phyloP scores from a whole-genome alignment of 2,888 invertebrate species.

The Carabus problematicus region DNA sequence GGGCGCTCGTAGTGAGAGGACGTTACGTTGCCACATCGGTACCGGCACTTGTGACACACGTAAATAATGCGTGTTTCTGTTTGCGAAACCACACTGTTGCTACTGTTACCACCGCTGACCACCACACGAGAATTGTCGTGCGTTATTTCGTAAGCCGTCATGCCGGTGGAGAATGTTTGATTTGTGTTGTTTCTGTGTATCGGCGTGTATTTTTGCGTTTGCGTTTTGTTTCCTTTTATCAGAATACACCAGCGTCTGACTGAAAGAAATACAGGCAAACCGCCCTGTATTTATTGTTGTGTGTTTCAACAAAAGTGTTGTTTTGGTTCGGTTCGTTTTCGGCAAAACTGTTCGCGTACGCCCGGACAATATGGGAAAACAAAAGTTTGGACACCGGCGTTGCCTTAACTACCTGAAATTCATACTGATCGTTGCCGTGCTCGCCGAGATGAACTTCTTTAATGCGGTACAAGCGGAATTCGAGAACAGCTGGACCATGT shows the following conservation, averaged over 20 bases:
- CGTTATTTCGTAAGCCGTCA: not conserved
- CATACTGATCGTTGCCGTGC: constrained; percentile 50
- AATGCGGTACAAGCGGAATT: constrained; percentile 58
- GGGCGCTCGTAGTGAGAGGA: constrained; percentile 2
- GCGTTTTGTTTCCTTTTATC: not conserved
- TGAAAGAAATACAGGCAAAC: not conserved
- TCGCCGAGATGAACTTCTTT: constrained; percentile 49
- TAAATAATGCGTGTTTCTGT: constrained; percentile 24
- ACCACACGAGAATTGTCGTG: constrained; percentile 13
- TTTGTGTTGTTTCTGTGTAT: constrained; percentile 10
- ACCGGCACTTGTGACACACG: not conserved
- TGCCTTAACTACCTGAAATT: constrained; percentile 45
- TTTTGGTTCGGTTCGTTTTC: constrained; percentile 10
- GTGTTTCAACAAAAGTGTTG: not conserved
- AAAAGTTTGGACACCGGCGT: not conserved
- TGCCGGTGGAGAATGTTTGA: constrained; percentile 1
- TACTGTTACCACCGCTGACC: constrained; percentile 1
- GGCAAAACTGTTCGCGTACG: not conserved
- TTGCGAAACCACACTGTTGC: not conserved
- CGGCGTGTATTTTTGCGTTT: constrained; percentile 3
- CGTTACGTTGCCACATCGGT: not conserved
- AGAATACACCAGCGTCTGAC: too few species aligned
- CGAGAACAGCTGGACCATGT: constrained; percentile 71
- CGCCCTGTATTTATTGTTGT: not conserved
- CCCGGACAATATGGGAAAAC: constrained; percentile 1